Evolutionary conservation across 1,140 invertebrate species (phyloP).

Genomic region (Vanessa atalanta): DNA sequence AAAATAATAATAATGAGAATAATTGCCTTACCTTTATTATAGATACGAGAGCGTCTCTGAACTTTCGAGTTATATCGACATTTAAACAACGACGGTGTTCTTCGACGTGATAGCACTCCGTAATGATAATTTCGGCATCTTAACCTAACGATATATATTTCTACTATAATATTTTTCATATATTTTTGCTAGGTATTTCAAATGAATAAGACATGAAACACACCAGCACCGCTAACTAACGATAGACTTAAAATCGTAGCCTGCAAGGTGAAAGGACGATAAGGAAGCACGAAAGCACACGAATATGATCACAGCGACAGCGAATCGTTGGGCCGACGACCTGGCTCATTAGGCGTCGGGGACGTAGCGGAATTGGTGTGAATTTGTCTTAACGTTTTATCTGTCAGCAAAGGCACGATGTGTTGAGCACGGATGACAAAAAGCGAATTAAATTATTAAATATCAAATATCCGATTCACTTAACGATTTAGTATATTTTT

Average conservation of each 20-base stretch:
- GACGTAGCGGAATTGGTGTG: slow-evolving; percentile 25
- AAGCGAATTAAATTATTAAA: slow-evolving; percentile 15
- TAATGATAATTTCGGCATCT: neutral
- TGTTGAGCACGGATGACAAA: slow-evolving; percentile 39
- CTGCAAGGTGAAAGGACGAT: neutral
- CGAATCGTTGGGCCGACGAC: neutral
- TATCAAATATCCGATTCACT: slow-evolving; percentile 9
- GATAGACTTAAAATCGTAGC: neutral
- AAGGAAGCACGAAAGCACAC: neutral
- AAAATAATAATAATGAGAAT: no score
- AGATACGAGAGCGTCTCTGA: slow-evolving; percentile 2
- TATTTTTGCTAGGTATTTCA: slow-evolving; percentile 8
- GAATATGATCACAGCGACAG: neutral
- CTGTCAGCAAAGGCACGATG: slow-evolving; percentile 44
- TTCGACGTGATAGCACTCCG: no score
- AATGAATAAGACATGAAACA: slow-evolving; percentile 23
- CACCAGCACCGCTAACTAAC: slow-evolving; percentile 14
- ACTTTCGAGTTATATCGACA: slow-evolving; percentile 2
- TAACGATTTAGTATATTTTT: neutral
- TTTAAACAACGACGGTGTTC: neutral
- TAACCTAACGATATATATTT: slow-evolving; percentile 20
- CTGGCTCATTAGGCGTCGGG: neutral
- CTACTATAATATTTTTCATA: slow-evolving; percentile 4
- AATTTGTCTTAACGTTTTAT: slow-evolving; percentile 30
- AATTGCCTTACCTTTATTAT: neutral